phyloP scores from a whole-genome alignment of 2,888 invertebrate genomes.

The Rhagonycha lutea region DNA sequence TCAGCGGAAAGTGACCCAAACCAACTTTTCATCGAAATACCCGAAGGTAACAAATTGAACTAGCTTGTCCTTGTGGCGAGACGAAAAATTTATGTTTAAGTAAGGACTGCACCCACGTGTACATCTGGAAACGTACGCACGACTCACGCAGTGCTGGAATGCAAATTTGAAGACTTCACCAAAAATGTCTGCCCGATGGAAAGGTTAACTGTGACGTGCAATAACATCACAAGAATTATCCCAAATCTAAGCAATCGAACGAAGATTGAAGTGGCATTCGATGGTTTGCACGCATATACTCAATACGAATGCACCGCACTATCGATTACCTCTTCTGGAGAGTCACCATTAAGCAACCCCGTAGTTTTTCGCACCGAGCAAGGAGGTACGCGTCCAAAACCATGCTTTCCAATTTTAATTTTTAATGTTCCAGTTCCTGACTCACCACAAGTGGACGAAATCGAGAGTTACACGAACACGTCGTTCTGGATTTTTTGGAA shows the following conservation, averaged over 20 bases:
- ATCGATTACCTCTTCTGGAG: background rate
- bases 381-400: constrained; percentile 16
- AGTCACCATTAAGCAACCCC: background rate
- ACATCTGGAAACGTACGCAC: background rate
- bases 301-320: background rate
- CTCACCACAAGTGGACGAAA: background rate
- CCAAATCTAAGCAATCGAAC: constrained; percentile 2
- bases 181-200: constrained; percentile 20
- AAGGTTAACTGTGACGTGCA: constrained; percentile 14
- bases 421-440: constrained; percentile 5
- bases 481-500: constrained; percentile 34
- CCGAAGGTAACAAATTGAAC: background rate
- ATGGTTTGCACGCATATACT: background rate
- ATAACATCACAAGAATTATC: background rate
- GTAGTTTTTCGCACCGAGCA: constrained; percentile 19
- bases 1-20: background rate
- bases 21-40: background rate
- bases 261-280: background rate
- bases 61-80: background rate
- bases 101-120: constrained; percentile 13
- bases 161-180: constrained; percentile 4
- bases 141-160: constrained; percentile 7
- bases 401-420: background rate
- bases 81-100: constrained; percentile 17
- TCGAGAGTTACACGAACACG: constrained; percentile 1